phyloP scores from a whole-genome alignment of 2,113 vertebrate species.

The Macquaria ambigua region DNA sequence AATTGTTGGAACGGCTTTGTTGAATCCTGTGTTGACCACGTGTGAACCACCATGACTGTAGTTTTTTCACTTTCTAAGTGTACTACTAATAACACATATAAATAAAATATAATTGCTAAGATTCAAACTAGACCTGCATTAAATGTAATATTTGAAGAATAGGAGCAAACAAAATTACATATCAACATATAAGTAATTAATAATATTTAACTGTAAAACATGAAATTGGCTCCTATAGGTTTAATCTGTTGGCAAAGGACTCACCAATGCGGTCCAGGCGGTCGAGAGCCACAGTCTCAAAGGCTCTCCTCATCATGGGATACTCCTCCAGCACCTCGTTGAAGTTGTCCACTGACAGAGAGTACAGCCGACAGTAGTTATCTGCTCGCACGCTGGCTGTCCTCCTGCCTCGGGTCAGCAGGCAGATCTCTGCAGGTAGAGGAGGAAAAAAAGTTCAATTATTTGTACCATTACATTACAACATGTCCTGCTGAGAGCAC shows the following conservation, averaged over 20 bases:
- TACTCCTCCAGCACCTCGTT: slow-evolving; percentile 98
- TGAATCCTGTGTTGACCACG: background rate
- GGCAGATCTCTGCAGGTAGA: slow-evolving; percentile 91
- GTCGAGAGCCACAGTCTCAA: slow-evolving; percentile 96
- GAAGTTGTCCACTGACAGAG: slow-evolving; percentile 96
- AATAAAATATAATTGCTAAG: background rate
- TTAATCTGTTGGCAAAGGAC: slow-evolving; percentile 44
- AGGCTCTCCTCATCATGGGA: slow-evolving; percentile 97
- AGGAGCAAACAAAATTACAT: background rate
- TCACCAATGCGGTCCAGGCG: slow-evolving; percentile 96
- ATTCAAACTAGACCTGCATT: background rate
- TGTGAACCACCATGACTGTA: background rate
- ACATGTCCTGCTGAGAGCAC: slow-evolving; percentile 17
- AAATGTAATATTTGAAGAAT: background rate
- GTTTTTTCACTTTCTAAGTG: background rate
- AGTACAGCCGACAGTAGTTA: slow-evolving; percentile 98
- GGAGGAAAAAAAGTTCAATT: background rate
- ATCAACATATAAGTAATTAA: background rate
- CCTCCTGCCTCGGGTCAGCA: slow-evolving; percentile 94
- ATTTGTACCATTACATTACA: slow-evolving; percentile 22
- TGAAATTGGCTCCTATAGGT: background rate
- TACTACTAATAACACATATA: background rate
- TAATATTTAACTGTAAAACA: background rate
- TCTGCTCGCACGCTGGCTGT: slow-evolving; percentile 95
- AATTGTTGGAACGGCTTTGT: background rate